Conservation (phyloP, 2,888 invertebrate species). For the Schizaphis graminum region DNA sequence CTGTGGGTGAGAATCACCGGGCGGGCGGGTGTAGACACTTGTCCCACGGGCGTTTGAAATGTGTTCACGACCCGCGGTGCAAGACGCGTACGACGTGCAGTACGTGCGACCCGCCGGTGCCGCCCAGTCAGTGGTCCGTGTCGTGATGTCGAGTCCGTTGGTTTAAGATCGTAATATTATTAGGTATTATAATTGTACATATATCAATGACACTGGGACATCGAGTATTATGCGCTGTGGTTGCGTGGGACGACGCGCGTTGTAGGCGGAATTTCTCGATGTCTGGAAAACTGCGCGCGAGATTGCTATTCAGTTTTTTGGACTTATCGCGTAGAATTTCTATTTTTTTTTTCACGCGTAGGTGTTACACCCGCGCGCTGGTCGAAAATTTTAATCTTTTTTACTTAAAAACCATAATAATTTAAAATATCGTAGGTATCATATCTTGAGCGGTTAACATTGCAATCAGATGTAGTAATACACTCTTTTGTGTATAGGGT, state of each 20-base stretch:
- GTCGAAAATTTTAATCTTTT: not conserved
- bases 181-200: not conserved
- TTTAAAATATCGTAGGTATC: not conserved
- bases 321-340: not conserved
- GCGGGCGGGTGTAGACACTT: not conserved
- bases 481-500: not conserved
- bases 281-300: not conserved
- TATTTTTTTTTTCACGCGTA: not conserved
- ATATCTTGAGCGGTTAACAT: not conserved
- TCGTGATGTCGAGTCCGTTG: not conserved
- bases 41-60: conserved; percentile 4
- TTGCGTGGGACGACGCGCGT: not conserved
- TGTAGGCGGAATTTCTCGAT: not conserved
- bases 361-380: not conserved
- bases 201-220: not conserved
- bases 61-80: not conserved
- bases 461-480: not conserved
- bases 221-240: not conserved
- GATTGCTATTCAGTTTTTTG: not conserved
- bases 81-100: not conserved
- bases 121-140: not conserved
- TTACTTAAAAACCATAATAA: not conserved
- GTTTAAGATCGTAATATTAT: not conserved
- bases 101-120: not conserved
- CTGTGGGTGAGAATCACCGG: conserved; percentile 4